Evolutionary conservation across 64 coral and sea anemone genomes (phyloP), one percentile per base, ranked within the genome.

Genomic region (Catalaphyllia jardinei): DNA sequence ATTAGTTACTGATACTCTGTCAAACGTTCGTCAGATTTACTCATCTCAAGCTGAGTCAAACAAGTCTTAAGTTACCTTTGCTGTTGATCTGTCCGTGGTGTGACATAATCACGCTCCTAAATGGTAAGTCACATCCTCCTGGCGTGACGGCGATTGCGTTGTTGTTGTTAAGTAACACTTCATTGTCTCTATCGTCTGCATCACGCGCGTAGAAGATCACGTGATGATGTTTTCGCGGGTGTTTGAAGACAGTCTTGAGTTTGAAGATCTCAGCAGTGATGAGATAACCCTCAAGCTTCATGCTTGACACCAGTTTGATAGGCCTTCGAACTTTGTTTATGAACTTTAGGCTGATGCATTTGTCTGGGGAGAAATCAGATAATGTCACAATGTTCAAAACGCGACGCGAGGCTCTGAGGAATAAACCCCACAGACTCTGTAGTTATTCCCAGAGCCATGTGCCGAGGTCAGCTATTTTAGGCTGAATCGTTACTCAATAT

Each of bases 201-300:
- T 95, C 93, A 67, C 95, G 93, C 7, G 93, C 97, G 65, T 95
- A 99, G 91, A 99, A 95, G 31, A 95, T 92, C 31, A 95, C 97
- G 62, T 95, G 94, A 25, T 94, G 93, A 74, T 99, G 88, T 55
- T 93, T 99, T 50, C 90, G 88, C 11, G 97, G 83, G 64, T 99
- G 97, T 82, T 99, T 99, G 64, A 99, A 95, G 61, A 99, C 93
- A 0, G 97, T 99, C 79, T 93, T 95, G 20, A 99, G 86, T 88
- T 99, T 99, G 52, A 95, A 99, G 0, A 91, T 95, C 78, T 99
- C 94, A 1, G 97, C 93, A 8, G 94, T 99, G 4, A 99, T 86
- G 0, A 99, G 91, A 29, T 99, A 99, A 28, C 94, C 97, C 64
- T 80, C 97, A 1, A 89, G 91, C 29, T 99, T 99, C 87, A 99